Conservation (phyloP, 1,140 invertebrate genomes). For the Melitaea cinxia region DNA sequence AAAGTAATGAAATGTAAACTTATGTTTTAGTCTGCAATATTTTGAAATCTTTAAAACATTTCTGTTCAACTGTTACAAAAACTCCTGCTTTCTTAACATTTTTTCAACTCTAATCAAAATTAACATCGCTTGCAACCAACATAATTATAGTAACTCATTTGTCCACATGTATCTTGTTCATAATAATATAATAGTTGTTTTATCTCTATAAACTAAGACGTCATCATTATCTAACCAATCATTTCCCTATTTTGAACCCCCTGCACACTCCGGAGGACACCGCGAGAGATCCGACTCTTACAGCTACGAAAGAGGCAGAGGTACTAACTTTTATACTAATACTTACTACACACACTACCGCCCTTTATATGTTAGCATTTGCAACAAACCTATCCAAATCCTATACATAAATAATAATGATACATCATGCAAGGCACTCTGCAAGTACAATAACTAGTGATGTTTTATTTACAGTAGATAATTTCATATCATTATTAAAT, state of each 20-base stretch:
- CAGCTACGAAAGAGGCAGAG: slow-evolving; percentile 73
- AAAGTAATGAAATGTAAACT: too few relatives aligned
- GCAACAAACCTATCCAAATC: too few relatives aligned
- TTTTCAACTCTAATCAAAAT: background rate
- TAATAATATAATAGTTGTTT: background rate
- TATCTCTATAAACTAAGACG: background rate
- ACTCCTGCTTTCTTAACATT: background rate
- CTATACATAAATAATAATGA: too few relatives aligned
- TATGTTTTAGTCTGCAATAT: too few relatives aligned
- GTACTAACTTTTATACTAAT: slow-evolving; percentile 45
- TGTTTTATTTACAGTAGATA: too few relatives aligned
- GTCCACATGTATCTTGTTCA: background rate
- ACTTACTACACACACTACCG: background rate
- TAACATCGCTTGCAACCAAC: background rate
- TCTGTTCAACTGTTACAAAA: background rate
- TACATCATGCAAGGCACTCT: too few relatives aligned
- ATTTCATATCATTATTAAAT: too few relatives aligned
- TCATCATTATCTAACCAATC: slow-evolving; percentile 18
- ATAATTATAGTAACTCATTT: background rate
- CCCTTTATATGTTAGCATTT: too few relatives aligned
- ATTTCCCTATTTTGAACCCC: slow-evolving; percentile 64
- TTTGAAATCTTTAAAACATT: too few relatives aligned
- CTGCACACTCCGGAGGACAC: slow-evolving; percentile 63
- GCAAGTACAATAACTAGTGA: too few relatives aligned
- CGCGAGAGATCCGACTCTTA: slow-evolving; percentile 74